Evolutionary conservation across 2,888 invertebrate genomes (phyloP).

Genomic region (Heteromyza rotundicornis): DNA sequence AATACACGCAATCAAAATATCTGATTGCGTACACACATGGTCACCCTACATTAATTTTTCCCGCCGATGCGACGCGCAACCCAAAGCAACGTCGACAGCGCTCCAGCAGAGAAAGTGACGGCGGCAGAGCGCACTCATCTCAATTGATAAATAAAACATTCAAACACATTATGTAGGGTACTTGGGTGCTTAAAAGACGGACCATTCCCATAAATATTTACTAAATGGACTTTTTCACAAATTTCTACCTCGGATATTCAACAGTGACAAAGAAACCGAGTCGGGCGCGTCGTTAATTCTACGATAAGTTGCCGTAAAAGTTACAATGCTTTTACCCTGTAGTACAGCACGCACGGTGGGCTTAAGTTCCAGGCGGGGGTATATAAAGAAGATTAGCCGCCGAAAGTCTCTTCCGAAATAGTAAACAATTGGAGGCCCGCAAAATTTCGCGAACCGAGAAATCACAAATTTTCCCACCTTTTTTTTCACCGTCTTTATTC

Average conservation of each 20-base stretch:
- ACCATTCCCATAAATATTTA: no score
- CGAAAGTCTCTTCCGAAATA: conserved; percentile 10
- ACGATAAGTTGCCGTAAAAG: background rate
- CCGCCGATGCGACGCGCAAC: conserved; percentile 45
- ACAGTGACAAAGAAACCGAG: background rate
- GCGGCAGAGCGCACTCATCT: conserved; percentile 23
- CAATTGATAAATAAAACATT: no score
- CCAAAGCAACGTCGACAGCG: background rate
- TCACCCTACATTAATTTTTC: conserved; percentile 38
- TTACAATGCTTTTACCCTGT: conserved; percentile 19
- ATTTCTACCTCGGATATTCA: background rate
- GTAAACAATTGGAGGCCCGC: background rate
- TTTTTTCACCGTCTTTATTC: background rate
- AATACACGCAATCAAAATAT: background rate
- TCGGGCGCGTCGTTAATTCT: background rate
- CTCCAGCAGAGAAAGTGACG: no score
- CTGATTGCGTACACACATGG: conserved; percentile 22
- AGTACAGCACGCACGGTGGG: conserved; percentile 44
- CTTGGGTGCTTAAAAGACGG: no score
- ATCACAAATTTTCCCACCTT: background rate
- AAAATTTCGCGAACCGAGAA: background rate
- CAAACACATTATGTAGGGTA: no score
- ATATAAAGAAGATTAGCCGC: background rate
- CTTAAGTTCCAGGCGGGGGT: background rate
- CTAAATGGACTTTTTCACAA: no score